Evolutionary conservation across 2,888 invertebrate species (phyloP).

Genomic region (Nymphalis polychloros): DNA sequence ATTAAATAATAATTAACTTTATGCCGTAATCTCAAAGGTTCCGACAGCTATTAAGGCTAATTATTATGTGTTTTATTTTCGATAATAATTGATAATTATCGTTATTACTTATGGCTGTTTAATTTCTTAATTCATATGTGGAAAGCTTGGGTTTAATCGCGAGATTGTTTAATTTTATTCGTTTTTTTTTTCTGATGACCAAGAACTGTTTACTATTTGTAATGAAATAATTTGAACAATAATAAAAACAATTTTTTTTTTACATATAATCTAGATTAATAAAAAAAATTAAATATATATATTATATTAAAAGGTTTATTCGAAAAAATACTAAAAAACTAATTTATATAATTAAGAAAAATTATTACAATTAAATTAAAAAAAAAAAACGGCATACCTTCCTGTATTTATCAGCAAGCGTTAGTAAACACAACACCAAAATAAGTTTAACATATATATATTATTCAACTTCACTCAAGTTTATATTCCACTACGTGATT

Average conservation of each 20-base stretch:
- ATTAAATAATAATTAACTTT: constrained; percentile 41
- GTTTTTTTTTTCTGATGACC: no score
- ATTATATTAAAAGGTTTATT: no score
- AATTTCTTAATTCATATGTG: background rate
- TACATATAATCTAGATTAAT: no score
- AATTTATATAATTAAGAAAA: no score
- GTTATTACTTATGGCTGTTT: background rate
- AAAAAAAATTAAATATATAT: no score
- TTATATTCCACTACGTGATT: constrained; percentile 21
- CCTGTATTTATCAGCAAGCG: constrained; percentile 31
- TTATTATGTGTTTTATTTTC: constrained; percentile 36
- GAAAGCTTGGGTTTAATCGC: background rate
- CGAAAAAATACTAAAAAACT: no score
- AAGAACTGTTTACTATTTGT: no score
- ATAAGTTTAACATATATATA: constrained; percentile 30
- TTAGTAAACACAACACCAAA: constrained; percentile 49
- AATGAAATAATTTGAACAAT: no score
- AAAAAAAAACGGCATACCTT: constrained; percentile 31
- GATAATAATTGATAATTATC: constrained; percentile 1
- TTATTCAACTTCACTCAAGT: constrained; percentile 51
- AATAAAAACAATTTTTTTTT: no score
- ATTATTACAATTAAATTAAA: no score
- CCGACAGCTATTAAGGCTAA: constrained; percentile 43
- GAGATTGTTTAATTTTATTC: no score
- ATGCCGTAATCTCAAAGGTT: constrained; percentile 42